Conservation (phyloP, 1,140 invertebrate genomes). For the Lasaia peninsularis region DNA sequence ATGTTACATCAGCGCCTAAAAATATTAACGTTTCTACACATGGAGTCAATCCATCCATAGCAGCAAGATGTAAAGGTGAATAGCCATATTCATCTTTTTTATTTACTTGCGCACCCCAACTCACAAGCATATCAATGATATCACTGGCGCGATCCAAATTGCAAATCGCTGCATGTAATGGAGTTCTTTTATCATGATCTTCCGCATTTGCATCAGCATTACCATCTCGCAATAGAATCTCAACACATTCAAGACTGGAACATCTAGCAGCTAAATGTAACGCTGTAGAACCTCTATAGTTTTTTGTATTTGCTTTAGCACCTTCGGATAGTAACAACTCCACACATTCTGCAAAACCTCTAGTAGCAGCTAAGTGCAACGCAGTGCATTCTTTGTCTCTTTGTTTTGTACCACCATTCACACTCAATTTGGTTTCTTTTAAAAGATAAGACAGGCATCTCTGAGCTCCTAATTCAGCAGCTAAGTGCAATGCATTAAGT, state of each 20-base stretch:
- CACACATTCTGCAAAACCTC: conserved; percentile 80
- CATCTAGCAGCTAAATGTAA: conserved; percentile 80
- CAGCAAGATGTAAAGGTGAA: conserved; percentile 83
- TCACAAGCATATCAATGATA: conserved; percentile 77
- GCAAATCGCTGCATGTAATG: conserved; percentile 80
- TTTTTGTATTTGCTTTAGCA: conserved; percentile 77
- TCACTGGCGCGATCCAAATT: conserved; percentile 73
- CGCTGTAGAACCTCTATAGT: conserved; percentile 78
- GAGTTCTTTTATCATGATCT: conserved; percentile 78
- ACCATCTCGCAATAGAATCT: conserved; percentile 74
- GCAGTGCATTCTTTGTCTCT: conserved; percentile 80
- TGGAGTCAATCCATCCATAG: conserved; percentile 79
- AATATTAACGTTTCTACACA: conserved; percentile 81
- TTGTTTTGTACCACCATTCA: conserved; percentile 61
- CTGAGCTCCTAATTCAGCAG: conserved; percentile 78
- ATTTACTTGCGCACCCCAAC: conserved; percentile 76
- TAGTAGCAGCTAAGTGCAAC: conserved; percentile 82
- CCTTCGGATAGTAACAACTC: conserved; percentile 79
- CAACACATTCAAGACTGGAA: conserved; percentile 77
- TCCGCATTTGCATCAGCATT: conserved; percentile 78
- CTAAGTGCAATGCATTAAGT: conserved; percentile 79
- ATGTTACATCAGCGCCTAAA: conserved; percentile 82
- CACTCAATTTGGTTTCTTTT: conserved; percentile 69
- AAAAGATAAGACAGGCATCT: conserved; percentile 76
- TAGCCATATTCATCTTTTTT: conserved; percentile 82